phyloP scores from a whole-genome alignment of 2,113 vertebrate species.

The Zosterops borbonicus region DNA sequence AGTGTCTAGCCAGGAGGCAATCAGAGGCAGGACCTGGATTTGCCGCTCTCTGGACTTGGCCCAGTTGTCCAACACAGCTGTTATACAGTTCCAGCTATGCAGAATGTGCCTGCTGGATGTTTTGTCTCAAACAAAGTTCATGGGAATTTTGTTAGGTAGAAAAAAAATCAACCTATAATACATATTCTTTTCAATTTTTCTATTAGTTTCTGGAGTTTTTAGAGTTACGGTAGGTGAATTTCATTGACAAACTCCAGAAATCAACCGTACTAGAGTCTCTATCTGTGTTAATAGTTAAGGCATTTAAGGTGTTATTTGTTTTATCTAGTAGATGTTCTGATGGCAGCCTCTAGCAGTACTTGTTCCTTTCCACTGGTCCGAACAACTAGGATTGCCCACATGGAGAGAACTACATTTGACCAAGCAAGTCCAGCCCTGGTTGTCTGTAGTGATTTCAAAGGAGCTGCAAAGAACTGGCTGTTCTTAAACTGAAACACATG shows the following conservation, averaged over 20 bases:
- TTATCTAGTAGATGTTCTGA: not conserved
- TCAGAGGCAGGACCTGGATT: not conserved
- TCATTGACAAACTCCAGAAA: not conserved
- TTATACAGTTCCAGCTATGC: not conserved
- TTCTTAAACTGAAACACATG: not conserved
- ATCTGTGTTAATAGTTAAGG: not conserved
- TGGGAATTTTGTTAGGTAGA: not conserved
- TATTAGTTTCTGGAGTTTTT: not conserved
- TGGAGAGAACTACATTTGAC: not conserved
- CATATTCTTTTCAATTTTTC: not conserved
- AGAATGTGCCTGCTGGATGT: not conserved
- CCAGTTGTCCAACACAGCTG: accelerated
- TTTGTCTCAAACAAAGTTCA: not conserved
- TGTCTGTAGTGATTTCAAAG: not conserved
- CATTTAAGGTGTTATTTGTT: not conserved
- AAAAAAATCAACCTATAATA: not conserved
- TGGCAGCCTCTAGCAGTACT: not conserved
- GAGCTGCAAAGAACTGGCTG: not conserved
- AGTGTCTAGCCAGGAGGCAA: not conserved
- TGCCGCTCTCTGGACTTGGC: not conserved
- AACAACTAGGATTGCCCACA: not conserved
- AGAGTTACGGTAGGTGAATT: not conserved
- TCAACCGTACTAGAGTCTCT: not conserved
- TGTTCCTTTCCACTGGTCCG: not conserved
- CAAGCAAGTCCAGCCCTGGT: not conserved